Evolutionary conservation across 1,140 invertebrate genomes (phyloP), one percentile per base, ranked within the genome.

Genomic region (Pogonomyrmex barbatus): DNA sequence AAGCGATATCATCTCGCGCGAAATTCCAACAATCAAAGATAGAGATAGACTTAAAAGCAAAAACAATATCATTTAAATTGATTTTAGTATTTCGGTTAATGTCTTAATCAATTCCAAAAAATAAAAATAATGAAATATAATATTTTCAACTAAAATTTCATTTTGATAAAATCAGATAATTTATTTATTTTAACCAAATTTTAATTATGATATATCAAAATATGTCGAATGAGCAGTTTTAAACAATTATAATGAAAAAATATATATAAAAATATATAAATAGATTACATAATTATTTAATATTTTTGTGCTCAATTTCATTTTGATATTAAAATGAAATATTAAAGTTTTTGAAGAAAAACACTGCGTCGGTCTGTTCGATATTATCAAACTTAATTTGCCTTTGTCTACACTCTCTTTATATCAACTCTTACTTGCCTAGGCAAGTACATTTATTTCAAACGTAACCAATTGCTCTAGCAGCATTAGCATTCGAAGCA

Each of bases 381-480:
- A 39, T 30, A 50, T 68, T n/a, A 47, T 67, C 45, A 47, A 68
- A 50, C 5, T 47, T 33, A 3, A 17, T 30, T 70, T 70, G 2
- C 30, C n/a, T 2, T n/a, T 47, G n/a, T 70, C 17, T 56, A 54
- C 4, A 54, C 54, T 50, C 54, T 50, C 8, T 47, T 33, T 17
- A 47, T 50, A 47, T 50, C 1, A 17, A 12, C 14, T 50, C 67
- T 47, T 70, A 30, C 14, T 67, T 45, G 6, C 14, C 2, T 1
- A 56, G 5, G 14, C 36, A 45, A 42, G 45, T 24, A n/a, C 36
- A n/a, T 45, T 56, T 39, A 24, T 24, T 42, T 75, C 12, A n/a
- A n/a, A 50, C 42, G 39, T n/a, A 58, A 50, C 42, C 42, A 62
- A 77, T 36, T 50, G n/a, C 12, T 67, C 0, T 52, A 79, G 65